These are phyloP conservation scores for Panopea generosa DNA, from an alignment of 2,888 invertebrate species.

Conservation along the genomic window DNA sequence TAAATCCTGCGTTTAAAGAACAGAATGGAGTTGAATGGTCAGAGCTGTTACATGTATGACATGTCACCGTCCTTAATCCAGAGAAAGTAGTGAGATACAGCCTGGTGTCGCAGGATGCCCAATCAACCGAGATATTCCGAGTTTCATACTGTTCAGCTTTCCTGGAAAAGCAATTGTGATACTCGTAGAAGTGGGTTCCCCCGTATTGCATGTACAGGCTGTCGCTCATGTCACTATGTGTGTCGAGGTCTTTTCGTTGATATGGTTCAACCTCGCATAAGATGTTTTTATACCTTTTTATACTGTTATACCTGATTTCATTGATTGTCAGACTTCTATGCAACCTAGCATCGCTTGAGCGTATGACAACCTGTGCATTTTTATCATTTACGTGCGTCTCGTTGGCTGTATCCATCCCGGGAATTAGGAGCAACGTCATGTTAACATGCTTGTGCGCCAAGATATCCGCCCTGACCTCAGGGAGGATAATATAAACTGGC, in stretches of 20 bases:
- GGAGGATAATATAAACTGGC: neutral
- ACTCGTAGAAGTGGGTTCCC: conserved; percentile 8
- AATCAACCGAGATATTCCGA: neutral
- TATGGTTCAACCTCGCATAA: neutral
- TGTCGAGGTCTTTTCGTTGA: neutral
- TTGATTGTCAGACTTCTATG: neutral
- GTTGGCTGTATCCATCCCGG: neutral
- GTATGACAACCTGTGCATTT: neutral
- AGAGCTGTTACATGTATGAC: neutral
- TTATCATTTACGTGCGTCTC: neutral
- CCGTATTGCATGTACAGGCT: neutral
- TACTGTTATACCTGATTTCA: conserved; percentile 7
- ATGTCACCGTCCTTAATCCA: neutral
- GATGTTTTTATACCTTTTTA: neutral
- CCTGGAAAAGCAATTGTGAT: conserved; percentile 5
- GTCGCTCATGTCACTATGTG: neutral
- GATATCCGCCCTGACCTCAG: neutral
- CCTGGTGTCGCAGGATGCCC: neutral
- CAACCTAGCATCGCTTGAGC: neutral
- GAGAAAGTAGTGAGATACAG: neutral
- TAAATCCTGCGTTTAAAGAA: neutral
- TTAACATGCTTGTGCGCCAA: neutral
- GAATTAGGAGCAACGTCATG: neutral
- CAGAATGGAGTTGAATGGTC: neutral
- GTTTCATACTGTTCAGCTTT: neutral